A percentile compares a stretch with the other conserved stretches of the same genome.
These are phyloP conservation scores for Scaptomyza flava DNA, from an alignment of 2,888 invertebrate species.

Conservation along the genomic window DNA sequence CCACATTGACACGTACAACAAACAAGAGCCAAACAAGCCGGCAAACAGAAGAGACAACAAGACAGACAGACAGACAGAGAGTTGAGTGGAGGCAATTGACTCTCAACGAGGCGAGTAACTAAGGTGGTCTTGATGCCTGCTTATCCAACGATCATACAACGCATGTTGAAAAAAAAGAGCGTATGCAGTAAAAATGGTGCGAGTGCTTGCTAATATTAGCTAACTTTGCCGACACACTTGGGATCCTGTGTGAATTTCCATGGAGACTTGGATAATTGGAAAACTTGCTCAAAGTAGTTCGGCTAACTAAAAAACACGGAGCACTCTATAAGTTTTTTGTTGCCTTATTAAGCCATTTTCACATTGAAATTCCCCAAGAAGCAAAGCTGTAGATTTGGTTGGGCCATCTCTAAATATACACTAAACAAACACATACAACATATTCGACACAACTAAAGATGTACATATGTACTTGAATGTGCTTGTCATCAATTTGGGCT, in stretches of 20 bases:
- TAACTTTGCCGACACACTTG: slow-evolving; percentile 64
- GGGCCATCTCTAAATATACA: background rate
- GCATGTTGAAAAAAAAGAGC: slow-evolving; percentile 4
- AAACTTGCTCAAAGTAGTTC: slow-evolving; percentile 29
- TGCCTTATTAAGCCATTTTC: slow-evolving; percentile 7
- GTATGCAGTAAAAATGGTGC: slow-evolving; percentile 9
- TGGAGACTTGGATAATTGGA: slow-evolving; percentile 50
- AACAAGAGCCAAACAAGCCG: slow-evolving; percentile 52
- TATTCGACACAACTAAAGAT: slow-evolving; percentile 1
- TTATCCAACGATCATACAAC: slow-evolving; percentile 18
- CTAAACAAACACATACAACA: background rate
- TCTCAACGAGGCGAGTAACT: slow-evolving; percentile 10
- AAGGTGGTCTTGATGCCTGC: slow-evolving; percentile 1
- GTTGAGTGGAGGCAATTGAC: slow-evolving; percentile 47
- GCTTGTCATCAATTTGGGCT: slow-evolving; percentile 29
- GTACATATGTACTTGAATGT: slow-evolving; percentile 3
- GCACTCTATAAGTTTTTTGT: slow-evolving; percentile 9
- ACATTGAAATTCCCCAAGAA: background rate
- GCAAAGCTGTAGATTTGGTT: background rate
- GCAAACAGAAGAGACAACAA: slow-evolving; percentile 20
- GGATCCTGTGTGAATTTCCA: slow-evolving; percentile 15
- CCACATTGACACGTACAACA: slow-evolving; percentile 69
- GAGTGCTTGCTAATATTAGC: slow-evolving; percentile 33
- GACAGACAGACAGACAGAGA: background rate
- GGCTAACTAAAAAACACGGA: slow-evolving; percentile 7